phyloP scores from a whole-genome alignment of 2,888 invertebrate genomes.

The Drosophila algonquin region DNA sequence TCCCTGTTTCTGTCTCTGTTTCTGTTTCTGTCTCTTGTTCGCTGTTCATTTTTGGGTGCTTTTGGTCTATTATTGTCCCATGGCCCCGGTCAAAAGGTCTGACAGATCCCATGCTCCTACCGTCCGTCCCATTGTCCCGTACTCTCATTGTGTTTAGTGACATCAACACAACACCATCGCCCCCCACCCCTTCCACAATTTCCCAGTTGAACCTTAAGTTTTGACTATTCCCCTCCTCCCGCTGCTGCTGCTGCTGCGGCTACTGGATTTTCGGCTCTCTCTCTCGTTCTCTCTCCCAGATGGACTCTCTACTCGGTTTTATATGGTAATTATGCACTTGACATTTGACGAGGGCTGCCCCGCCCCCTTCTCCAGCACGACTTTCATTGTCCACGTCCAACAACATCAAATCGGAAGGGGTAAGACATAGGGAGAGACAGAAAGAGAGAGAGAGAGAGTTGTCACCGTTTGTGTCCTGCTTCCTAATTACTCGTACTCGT shows the following conservation, averaged over 20 bases:
- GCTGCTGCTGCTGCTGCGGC: conserved; percentile 10
- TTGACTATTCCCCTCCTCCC: conserved; percentile 25
- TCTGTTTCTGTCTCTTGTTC: neutral
- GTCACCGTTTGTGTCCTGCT: neutral
- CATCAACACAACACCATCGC: conserved; percentile 28
- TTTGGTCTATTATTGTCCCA: conserved; percentile 43
- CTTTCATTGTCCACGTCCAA: conserved; percentile 39
- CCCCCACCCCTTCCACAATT: neutral
- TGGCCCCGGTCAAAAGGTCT: conserved; percentile 38
- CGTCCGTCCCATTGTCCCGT: conserved; percentile 36
- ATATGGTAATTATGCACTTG: conserved; percentile 75
- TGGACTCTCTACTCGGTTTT: conserved; percentile 47
- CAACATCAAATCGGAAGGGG: conserved; percentile 29
- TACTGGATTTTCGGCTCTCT: conserved; percentile 35
- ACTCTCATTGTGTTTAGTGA: conserved; percentile 41
- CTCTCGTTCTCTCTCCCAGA: conserved; percentile 10
- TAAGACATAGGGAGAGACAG: neutral
- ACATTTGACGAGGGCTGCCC: conserved; percentile 69
- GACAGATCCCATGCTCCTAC: conserved; percentile 33
- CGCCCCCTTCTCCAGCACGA: conserved; percentile 19
- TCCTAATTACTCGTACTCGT: neutral
- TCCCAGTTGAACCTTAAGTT: neutral
- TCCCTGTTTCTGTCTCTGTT: conserved; percentile 8
- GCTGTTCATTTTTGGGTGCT: conserved; percentile 37
- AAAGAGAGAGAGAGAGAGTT: no score